Conservation (phyloP, 2,888 invertebrate species). For the Pachliopta kotzebuea region DNA sequence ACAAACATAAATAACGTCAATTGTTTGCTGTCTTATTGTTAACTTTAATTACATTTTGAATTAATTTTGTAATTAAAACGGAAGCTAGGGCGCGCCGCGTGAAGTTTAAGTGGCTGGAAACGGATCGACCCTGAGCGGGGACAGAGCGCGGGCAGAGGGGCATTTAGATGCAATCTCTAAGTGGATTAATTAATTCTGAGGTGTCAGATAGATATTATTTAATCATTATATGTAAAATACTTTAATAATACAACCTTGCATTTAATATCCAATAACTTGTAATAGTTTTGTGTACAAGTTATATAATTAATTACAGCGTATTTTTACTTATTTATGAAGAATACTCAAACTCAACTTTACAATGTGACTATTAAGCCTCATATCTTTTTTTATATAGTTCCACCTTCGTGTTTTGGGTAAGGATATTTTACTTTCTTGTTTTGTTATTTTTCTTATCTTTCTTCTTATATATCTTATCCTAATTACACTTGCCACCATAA, state of each 20-base stretch:
- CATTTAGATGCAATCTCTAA: slow-evolving; percentile 79
- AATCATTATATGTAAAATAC: slow-evolving; percentile 39
- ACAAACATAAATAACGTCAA: slow-evolving; percentile 82
- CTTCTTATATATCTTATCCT: too few species aligned
- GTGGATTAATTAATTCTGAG: slow-evolving; percentile 81
- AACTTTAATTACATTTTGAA: slow-evolving; percentile 82
- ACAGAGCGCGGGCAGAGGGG: slow-evolving; percentile 39
- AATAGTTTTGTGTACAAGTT: too few species aligned
- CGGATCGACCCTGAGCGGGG: slow-evolving; percentile 67
- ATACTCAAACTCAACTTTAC: too few species aligned
- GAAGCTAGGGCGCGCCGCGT: slow-evolving; percentile 81
- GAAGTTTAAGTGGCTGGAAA: slow-evolving; percentile 81
- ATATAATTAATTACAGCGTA: too few species aligned
- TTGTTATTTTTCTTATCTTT: too few species aligned
- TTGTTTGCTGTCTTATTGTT: slow-evolving; percentile 82
- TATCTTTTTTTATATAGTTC: too few species aligned
- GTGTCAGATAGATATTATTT: slow-evolving; percentile 80
- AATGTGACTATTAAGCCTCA: too few species aligned
- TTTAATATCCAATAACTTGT: too few species aligned
- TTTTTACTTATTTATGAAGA: too few species aligned
- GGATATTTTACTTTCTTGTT: too few species aligned
- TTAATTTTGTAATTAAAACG: slow-evolving; percentile 82
- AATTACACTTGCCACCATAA: too few species aligned
- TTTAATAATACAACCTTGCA: not conserved
- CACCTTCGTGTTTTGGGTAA: too few species aligned